Conservation (phyloP, 1,140 invertebrate genomes). For the Euwallacea fornicatus region DNA sequence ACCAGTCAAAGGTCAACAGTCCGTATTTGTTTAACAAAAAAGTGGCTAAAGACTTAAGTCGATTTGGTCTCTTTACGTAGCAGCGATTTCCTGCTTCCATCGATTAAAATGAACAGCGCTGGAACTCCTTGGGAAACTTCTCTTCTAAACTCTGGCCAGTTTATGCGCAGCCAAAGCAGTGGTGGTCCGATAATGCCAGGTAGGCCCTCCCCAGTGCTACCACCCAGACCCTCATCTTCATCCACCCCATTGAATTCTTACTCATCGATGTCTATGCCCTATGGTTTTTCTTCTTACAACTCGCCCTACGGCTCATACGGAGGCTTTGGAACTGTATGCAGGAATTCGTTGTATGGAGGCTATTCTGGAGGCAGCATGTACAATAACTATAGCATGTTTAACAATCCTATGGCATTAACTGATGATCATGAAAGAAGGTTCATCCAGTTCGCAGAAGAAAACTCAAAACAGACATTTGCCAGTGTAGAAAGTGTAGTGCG, state of each 20-base stretch:
- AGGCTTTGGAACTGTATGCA: constrained; percentile 49
- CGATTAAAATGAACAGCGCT: not conserved
- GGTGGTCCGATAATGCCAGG: constrained; percentile 12
- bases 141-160: constrained; percentile 42
- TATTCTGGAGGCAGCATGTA: constrained; percentile 46
- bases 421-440: constrained; percentile 71
- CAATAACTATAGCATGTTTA: constrained; percentile 45
- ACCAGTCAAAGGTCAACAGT: not conserved
- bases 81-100: too few species aligned
- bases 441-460: constrained; percentile 86
- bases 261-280: constrained; percentile 31
- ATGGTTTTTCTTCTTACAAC: constrained; percentile 37
- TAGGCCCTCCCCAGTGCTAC: constrained; percentile 45
- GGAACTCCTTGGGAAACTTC: constrained; percentile 13
- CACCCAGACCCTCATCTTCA: constrained; percentile 46
- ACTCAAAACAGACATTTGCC: constrained; percentile 87
- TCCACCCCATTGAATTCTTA: constrained; percentile 37
- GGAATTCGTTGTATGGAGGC: constrained; percentile 47
- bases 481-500: constrained; percentile 91
- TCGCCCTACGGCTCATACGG: constrained; percentile 35
- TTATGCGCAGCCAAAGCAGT: constrained; percentile 38
- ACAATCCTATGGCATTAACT: constrained; percentile 52
- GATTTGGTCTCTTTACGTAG: too few species aligned
- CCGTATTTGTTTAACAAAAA: not conserved
- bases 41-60: not conserved